These are phyloP conservation scores for Climacteris rufus DNA, from an alignment of 2,113 vertebrate species.

Conservation along the genomic window DNA sequence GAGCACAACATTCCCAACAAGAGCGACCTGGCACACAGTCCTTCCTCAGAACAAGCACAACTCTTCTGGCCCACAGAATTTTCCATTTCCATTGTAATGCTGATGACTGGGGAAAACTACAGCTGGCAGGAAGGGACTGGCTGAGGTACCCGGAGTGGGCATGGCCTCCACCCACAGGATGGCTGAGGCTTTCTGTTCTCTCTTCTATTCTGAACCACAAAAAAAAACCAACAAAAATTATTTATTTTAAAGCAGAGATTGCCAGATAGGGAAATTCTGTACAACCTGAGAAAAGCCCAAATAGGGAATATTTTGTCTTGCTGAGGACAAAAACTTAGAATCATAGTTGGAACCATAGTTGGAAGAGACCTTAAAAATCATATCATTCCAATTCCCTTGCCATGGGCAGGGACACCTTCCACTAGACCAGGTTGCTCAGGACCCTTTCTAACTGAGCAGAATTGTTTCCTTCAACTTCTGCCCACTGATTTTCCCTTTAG, in stretches of 20 bases:
- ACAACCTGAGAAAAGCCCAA: background rate
- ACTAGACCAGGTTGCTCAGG: background rate
- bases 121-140: background rate
- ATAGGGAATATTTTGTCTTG: background rate
- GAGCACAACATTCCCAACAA: background rate
- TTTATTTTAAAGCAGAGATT: background rate
- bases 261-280: background rate
- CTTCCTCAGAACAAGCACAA: background rate
- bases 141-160: background rate
- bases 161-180: background rate
- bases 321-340: background rate
- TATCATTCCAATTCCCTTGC: background rate
- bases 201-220: background rate
- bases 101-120: background rate
- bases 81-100: background rate
- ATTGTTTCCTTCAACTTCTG: background rate
- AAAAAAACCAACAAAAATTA: fast-evolving
- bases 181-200: background rate
- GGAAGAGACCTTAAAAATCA: background rate
- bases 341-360: background rate
- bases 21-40: background rate
- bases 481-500: background rate
- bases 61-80: background rate
- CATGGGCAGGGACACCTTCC: background rate
- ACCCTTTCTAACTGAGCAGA: background rate